Base-by-base conservation (phyloP, 1,140 invertebrate species). In the Caerostris extrusa region DNA sequence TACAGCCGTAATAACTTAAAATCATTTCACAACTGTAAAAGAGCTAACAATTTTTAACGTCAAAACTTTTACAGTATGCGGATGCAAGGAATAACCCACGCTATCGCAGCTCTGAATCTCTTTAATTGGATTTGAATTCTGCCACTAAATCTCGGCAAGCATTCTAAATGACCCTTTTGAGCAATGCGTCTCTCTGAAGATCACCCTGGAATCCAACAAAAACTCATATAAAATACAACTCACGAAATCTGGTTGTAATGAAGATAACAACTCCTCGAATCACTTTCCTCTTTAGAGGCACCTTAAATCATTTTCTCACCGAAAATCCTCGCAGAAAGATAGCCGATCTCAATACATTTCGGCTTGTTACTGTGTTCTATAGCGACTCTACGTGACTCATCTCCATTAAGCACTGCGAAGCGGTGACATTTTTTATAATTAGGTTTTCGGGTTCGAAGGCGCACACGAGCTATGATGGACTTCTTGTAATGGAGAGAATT, bases 351-450 rank as follows among this genome's bases (percentile, higher is more conserved):
- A 56, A 56, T 85, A 56, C n/a, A 19, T 56, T 55, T 85, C n/a
- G 17, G 14, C 34, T 71, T 71, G 69, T 71, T 71, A 71, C 69
- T 10, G 10, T 57, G 55, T 85, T 34, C 34, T 34, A 57, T 58
- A 7, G 55, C 6, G 19, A 17, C 3, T 4, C n/a, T 57, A 85
- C 82, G 82, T 85, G 82, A 85, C 82, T 19, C 82, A 55, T 58
- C 50, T 10, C 82, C 56, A 85, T 85, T 85, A n/a, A 85, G 57
- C 82, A 85, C 14, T 57, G n/a, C 57, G 57, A 19, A 85, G 57
- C 82, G 57, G 82, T 85, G 82, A 85, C 82, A 85, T 85, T 85
- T n/a, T 85, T 85, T 85, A 85, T 85, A 85, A 85, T 85, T 85
- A 85, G 34, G 82, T 55, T 58, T 85, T 85, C 12, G 56, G 56